Conservation (phyloP, 2,797 vertebrate species). For the Halcyon smyrnensis region DNA sequence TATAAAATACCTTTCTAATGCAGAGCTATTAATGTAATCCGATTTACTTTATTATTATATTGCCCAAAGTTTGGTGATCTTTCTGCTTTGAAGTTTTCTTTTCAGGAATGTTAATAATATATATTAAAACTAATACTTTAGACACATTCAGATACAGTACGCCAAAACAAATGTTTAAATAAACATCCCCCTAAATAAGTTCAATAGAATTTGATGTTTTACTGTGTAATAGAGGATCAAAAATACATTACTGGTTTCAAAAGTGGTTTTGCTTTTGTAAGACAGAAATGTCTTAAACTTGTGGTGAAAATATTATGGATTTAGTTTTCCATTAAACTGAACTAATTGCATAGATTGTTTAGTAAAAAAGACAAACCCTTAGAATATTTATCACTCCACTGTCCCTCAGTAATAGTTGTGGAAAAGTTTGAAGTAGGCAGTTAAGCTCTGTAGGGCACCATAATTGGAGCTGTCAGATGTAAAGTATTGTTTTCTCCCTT, state of each 20-base stretch:
- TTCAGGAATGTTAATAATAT: neutral
- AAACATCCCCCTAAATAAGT: rapidly evolving
- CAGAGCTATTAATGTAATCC: neutral
- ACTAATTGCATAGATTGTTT: neutral
- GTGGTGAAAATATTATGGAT: neutral
- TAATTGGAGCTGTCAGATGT: neutral
- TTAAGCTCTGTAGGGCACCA: neutral
- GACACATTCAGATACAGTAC: neutral
- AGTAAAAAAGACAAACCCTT: neutral
- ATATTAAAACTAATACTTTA: neutral
- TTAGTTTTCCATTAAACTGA: neutral
- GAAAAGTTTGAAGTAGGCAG: neutral
- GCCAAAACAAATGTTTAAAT: neutral
- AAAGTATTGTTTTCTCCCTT: neutral
- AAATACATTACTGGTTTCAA: neutral
- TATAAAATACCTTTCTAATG: neutral
- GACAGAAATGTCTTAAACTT: neutral
- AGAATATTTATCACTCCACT: neutral
- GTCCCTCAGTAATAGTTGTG: neutral
- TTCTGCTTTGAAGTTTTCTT: neutral
- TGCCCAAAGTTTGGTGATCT: neutral
- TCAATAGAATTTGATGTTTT: neutral
- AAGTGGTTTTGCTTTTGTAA: neutral
- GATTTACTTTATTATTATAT: neutral
- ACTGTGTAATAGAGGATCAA: neutral